These are phyloP conservation scores for Arvicanthis niloticus DNA, from an alignment of 2,113 vertebrate species.

Conservation along the genomic window DNA sequence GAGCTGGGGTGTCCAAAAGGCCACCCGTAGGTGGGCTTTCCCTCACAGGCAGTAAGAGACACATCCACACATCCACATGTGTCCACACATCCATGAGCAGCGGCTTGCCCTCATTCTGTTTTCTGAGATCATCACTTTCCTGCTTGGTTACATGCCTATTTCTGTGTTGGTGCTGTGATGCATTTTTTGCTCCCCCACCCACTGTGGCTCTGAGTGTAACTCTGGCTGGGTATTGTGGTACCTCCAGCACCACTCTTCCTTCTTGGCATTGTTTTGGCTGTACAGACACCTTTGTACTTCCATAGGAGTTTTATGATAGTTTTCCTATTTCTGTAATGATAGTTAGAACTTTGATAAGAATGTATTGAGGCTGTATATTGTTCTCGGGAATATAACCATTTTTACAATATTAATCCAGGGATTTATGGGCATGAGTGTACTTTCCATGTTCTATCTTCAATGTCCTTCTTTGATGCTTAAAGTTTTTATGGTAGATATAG, in stretches of 20 bases:
- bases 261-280: neutral
- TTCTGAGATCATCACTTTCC: neutral
- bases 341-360: neutral
- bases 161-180: neutral
- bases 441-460: neutral
- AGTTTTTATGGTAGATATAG: neutral
- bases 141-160: neutral
- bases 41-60: too few species aligned
- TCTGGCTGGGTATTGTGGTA: too few species aligned
- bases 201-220: neutral
- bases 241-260: neutral
- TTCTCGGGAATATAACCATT: neutral
- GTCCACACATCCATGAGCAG: too few species aligned
- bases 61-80: neutral
- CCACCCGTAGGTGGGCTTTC: accelerated
- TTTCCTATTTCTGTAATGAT: neutral
- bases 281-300: neutral
- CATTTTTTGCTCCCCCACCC: neutral
- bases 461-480: too few species aligned
- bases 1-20: neutral
- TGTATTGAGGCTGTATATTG: neutral
- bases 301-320: too few species aligned
- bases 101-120: neutral
- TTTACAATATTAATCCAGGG: neutral
- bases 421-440: neutral